Evolutionary conservation across 1,140 invertebrate species (phyloP).

Genomic region (Spodoptera litura): DNA sequence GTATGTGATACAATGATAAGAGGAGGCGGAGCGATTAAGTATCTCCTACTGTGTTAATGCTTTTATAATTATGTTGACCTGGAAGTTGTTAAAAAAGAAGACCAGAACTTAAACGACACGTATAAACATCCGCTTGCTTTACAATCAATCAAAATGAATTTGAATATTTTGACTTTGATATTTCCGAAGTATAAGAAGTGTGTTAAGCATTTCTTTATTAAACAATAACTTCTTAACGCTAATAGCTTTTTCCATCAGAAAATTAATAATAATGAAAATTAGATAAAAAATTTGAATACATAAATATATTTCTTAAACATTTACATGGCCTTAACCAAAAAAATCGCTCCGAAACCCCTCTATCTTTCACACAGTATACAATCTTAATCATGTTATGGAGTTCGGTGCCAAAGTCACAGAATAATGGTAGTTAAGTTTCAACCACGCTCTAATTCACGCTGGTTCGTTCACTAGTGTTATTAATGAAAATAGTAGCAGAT

Average conservation of each 20-base stretch:
- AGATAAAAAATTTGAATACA: no score
- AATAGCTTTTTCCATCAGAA: no score
- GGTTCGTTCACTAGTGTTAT: slow-evolving; percentile 55
- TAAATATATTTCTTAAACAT: neutral
- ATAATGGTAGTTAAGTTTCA: slow-evolving; percentile 63
- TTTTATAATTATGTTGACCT: no score
- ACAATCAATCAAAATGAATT: no score
- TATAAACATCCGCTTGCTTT: no score
- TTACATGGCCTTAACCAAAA: neutral
- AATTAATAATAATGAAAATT: no score
- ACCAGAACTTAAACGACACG: no score
- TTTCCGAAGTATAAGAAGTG: no score
- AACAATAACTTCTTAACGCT: no score
- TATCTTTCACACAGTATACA: slow-evolving; percentile 7
- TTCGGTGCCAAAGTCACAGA: slow-evolving; percentile 63
- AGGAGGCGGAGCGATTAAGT: slow-evolving; percentile 23
- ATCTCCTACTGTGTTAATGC: neutral
- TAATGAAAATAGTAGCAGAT: slow-evolving; percentile 58
- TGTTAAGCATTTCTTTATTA: no score
- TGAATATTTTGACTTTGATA: no score
- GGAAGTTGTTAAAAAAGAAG: no score
- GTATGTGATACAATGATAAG: neutral
- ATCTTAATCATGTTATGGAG: slow-evolving; percentile 60
- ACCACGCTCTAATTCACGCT: slow-evolving; percentile 62
- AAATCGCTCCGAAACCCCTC: slow-evolving; percentile 17